Evolutionary conservation across 2,888 invertebrate species (phyloP), one percentile per base, ranked within the genome.

Genomic region (Osedax frankpressi): DNA sequence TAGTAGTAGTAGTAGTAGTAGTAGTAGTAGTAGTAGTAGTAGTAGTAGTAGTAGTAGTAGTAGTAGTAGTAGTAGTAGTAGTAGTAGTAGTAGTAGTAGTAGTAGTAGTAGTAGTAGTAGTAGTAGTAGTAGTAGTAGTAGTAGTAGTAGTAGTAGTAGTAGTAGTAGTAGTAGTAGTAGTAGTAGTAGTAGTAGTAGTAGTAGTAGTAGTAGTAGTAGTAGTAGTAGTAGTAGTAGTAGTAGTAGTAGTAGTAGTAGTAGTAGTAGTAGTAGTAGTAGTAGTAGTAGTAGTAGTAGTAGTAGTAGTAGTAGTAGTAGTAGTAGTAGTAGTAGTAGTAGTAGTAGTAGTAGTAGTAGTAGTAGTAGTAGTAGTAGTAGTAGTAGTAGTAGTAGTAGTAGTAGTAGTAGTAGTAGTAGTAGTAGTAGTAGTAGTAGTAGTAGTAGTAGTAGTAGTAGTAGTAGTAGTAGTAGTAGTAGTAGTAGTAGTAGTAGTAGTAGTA

Each of bases 401-500:
- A 72, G 63, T 71, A 72, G 72, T 71, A 72, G 72, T 71, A 71
- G 70, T 25, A 72, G 70, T 71, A 72, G 70, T 71, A 72, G 72
- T 72, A 72, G 72, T 71, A 72, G 72, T 71, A 72, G 71, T 71
- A 6, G 19, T 67, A 72, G 70, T 25, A 72, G 70, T 71, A 71
- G 72, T 71, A 71, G 72, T 71, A 71, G 72, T 25, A 72, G 70
- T 25, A 72, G 72, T 71, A 72, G 70, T 71, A 72, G 70, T 71
- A 72, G 72, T 71, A 72, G 2, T 71, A 72, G 70, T 71, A 72
- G 72, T 71, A 72, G 72, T 71, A 72, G 72, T 71, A 72, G 63
- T 71, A 72, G 72, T 71, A 72, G 72, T 71, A 71, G 70, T 25
- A 72, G 70, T 71, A 72, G 70, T 71, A 72, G 72, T 72, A 72